Conservation (phyloP, 1,140 invertebrate species). For the Drosophila lacteicornis region DNA sequence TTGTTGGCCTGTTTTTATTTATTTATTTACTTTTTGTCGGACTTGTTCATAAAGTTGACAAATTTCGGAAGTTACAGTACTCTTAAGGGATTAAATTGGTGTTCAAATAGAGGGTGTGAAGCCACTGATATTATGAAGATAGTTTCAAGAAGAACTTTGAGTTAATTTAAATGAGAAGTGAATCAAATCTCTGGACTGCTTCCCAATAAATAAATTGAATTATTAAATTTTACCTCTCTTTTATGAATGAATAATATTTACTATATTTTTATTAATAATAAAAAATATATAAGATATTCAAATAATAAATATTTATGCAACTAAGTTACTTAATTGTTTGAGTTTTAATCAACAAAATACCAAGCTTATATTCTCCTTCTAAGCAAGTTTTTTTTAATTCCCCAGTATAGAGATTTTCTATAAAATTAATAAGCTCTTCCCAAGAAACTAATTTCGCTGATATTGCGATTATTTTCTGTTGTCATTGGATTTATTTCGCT, state of each 20-base stretch:
- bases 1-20: conserved; percentile 38
- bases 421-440: not conserved
- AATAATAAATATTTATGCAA: not conserved
- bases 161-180: not conserved
- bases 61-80: conserved; percentile 36
- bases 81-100: conserved; percentile 9
- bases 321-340: not conserved
- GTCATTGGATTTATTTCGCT: conserved; percentile 3
- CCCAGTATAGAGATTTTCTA: not conserved
- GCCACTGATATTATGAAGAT: not conserved
- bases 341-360: not conserved
- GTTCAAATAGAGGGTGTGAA: not conserved
- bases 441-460: conserved; percentile 1
- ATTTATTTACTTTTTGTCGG: conserved; percentile 10
- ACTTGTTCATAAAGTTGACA: conserved; percentile 42
- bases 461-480: conserved; percentile 4
- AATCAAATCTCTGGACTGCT: not conserved
- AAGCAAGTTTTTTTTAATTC: not conserved
- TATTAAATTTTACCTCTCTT: too few relatives aligned
- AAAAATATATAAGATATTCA: not conserved
- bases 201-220: not conserved
- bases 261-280: not conserved
- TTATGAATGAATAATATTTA: not conserved
- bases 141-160: not conserved
- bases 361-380: not conserved